phyloP scores from a whole-genome alignment of 2,797 vertebrate species.

The Crenuchus spilurus region DNA sequence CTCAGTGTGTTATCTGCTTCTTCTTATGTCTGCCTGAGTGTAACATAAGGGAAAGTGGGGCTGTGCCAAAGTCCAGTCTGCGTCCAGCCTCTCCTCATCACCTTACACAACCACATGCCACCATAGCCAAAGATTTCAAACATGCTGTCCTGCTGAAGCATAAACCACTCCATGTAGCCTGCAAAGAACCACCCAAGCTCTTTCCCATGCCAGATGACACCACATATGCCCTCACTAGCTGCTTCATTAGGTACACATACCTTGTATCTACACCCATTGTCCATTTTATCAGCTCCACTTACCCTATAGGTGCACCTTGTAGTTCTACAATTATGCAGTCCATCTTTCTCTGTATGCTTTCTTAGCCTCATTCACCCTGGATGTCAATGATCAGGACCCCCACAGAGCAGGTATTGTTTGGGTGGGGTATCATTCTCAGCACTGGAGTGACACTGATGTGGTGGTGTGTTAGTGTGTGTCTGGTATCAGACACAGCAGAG shows the following conservation, averaged over 20 bases:
- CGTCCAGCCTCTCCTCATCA: slow-evolving; percentile 35
- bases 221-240: slow-evolving; percentile 22
- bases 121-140: slow-evolving; percentile 51
- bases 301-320: no score
- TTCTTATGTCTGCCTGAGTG: background rate
- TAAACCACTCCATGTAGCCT: slow-evolving; percentile 31
- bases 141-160: slow-evolving; percentile 34
- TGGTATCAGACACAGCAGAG: no score
- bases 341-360: no score
- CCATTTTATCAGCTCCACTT: no score
- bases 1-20: slow-evolving; percentile 11
- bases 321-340: background rate
- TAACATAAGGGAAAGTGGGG: slow-evolving; percentile 14
- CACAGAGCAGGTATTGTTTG: no score
- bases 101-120: slow-evolving; percentile 42
- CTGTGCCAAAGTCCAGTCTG: slow-evolving; percentile 50
- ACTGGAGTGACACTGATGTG: no score
- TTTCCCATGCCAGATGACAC: slow-evolving; percentile 11
- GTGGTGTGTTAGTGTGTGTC: no score
- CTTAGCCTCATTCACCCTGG: no score
- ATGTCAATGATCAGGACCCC: no score
- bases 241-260: no score
- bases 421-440: no score
- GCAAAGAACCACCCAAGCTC: slow-evolving; percentile 18
- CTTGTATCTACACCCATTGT: no score